Base-by-base conservation (phyloP, 2,797 vertebrate genomes). In the Acipenser oxyrinchus region DNA sequence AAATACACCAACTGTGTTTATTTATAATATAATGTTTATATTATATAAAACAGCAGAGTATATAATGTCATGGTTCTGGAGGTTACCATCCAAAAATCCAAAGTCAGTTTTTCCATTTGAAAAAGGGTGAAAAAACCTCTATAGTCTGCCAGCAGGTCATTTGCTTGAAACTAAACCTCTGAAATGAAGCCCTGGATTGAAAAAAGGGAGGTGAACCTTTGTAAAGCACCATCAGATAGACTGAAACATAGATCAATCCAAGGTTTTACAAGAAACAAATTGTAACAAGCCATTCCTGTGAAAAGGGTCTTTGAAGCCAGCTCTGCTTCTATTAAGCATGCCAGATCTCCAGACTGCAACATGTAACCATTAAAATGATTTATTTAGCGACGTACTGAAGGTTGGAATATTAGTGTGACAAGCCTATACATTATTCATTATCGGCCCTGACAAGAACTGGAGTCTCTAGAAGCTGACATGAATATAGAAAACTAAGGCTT, bases 321-420 rank as follows among this genome's bases (percentile, higher is more conserved):
- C 66, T 48, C 53, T 62, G 60, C 52, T 70, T 72, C 72, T 61
- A 70, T 10, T 23, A 61, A 0, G 8, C 63, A 64, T 66, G 70
- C 61, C 10, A 48, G 72, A 59, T 18, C 71, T 74, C 62, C 51
- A 76, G 77, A 78, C 82, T 83, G 72, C 71, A 72, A 78, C 76
- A 81, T 73, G 80, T 78, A 71, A 88, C 85, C 82, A 82, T 86
- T 84, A 84, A 87, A 75, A 87, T 81, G 83, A 77, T 88, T 89
- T 88, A 88, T 89, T 89, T 87, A 89, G 87, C 82, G 85, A 76
- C 79, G 77, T 76, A 79, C 78, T 80, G 77, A 74, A 75, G 82
- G 85, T 87, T 83, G 80, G 83, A 74, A 86, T 82, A 84, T 87
- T 84, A 81, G 77, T 85, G 77, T 87, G 87, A 88, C 82, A 90